Base-by-base conservation (phyloP, 2,888 invertebrate genomes). In the Tachina fera region DNA sequence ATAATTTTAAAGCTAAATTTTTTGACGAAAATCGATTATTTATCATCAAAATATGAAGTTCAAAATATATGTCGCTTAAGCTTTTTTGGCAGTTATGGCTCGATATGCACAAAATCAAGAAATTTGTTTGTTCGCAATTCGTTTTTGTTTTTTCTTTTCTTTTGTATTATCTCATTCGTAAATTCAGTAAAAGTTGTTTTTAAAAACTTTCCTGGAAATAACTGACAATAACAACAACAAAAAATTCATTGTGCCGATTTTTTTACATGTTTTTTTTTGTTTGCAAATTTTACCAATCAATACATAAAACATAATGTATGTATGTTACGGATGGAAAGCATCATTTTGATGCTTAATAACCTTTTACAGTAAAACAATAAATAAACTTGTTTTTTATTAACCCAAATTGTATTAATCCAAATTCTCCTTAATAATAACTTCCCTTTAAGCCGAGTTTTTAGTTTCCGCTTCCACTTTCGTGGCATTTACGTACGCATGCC, bases 401-500 rank as follows among this genome's bases (percentile, higher is more conserved):
- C 67, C 67, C 58, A 68, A 77, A 77, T 68, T 47, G 13, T 13
- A 11, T 4, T 68, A 68, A 58, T 58, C 67, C 60, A 49, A 68
- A 77, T 58, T 63, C 76, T 49, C 14, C 19, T 77, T 47, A 47
- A 76, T 47, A 56, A 39, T 47, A 14, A 47, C 41, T 74, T 74
- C 19, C 56, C 39, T 16, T 11, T 19, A 9, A 19, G 14, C 14
- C 0, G 1, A 3, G 13, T 47, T 13, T 43, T 68, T 13, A 11
- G 9, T 60, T 77, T 60, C 60, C 58, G 41, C 41, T 70, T 68
- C 39, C 77, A 68, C 49, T 51, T 6, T 10, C 43, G 31, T 41
- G 49, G 39, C 63, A 79, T 47, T 71, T 71, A 82, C 81, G 70
- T 70, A 81, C 81, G 70, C 76, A 81, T 75, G 74, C 19, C 74